A percentile compares a stretch with the other conserved stretches of the same genome.
These are phyloP conservation scores for Sitta europaea DNA, from an alignment of 2,113 vertebrate genomes.

Conservation along the genomic window DNA sequence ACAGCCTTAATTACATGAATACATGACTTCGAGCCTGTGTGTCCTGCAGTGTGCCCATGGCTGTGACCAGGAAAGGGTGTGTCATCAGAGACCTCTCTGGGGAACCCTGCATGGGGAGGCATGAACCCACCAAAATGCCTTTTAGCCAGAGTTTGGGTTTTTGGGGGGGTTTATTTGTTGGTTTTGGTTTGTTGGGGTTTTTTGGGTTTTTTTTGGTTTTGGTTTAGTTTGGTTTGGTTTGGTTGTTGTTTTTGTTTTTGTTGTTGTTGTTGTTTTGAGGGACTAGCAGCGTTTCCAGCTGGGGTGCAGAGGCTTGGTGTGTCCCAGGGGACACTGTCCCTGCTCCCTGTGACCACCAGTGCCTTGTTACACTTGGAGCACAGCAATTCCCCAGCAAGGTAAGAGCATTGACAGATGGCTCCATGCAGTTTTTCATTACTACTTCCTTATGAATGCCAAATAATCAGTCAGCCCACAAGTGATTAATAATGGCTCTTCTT, in stretches of 20 bases:
- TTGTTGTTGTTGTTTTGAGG: no score
- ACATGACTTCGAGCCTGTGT: not conserved
- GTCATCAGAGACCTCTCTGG: rapidly evolving
- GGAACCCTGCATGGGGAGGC: no score
- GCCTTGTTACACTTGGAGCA: not conserved
- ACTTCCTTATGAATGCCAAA: not conserved
- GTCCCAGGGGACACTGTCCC: not conserved
- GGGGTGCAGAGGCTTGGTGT: not conserved
- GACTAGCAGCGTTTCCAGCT: no score
- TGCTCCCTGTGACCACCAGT: not conserved
- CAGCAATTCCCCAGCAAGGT: not conserved
- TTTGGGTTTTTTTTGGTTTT: not conserved
- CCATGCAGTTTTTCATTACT: rapidly evolving
- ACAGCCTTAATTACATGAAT: not conserved
- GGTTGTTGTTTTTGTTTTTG: no score
- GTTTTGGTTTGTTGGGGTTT: no score
- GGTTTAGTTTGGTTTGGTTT: no score
- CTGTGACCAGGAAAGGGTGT: not conserved
- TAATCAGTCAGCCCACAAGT: not conserved
- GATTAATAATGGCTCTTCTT: not conserved
- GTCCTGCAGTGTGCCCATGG: not conserved
- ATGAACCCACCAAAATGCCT: not conserved
- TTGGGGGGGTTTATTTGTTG: no score
- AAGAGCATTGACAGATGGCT: not conserved
- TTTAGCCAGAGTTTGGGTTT: not conserved